Evolutionary conservation across 2,113 vertebrate genomes (phyloP), one percentile per base, ranked within the genome.

Genomic region (Rhegmatorhina hoffmannsi): DNA sequence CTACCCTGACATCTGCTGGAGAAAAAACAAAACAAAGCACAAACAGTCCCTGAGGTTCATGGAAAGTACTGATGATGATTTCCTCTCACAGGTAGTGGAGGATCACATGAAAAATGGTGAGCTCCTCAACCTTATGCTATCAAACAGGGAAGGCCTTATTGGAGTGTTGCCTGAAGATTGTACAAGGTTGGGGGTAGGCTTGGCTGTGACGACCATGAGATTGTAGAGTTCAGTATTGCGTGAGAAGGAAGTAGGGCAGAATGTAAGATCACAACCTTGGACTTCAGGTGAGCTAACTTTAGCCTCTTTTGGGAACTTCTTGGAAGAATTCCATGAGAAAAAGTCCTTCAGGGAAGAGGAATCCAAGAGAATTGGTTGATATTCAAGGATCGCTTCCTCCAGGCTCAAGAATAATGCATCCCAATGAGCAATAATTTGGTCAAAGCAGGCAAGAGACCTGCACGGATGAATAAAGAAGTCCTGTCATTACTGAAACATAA

Each of bases 31-130:
- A 64, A 9, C 20, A 9, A 64, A 64, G 15, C 5, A 33, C 21
- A 43, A 49, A 43, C 4, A 44, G 9, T 33, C 11, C 43, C 25
- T 59, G 17, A 26, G 0, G 0, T 44, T 50, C 5, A 8, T 33
- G 44, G 77, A 52, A 59, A 74, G 8, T 36, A 52, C 3, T 33
- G 17, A 43, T 50, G 17, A 7, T 9, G 31, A 11, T 9, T 49
- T 64, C 31, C n/a, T 56, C 13, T 5, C 16, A 34, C 16, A 1
- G 1, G 5, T 2, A 34, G 8, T 20, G 36, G 49, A 73, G 21
- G 17, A 80, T 33, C 26, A 6, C 21, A 19, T 11, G 66, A 58
- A 17, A 33, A 73, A 49, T 26, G 5, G 4, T 21, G 25, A 17
- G 25, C 25, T 56, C 13, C 58, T 44, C 5, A 1, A 44, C 9